Evolutionary conservation across 2,888 invertebrate genomes (phyloP), one percentile per base, ranked within the genome.

Genomic region (Pediacus dermestoides): DNA sequence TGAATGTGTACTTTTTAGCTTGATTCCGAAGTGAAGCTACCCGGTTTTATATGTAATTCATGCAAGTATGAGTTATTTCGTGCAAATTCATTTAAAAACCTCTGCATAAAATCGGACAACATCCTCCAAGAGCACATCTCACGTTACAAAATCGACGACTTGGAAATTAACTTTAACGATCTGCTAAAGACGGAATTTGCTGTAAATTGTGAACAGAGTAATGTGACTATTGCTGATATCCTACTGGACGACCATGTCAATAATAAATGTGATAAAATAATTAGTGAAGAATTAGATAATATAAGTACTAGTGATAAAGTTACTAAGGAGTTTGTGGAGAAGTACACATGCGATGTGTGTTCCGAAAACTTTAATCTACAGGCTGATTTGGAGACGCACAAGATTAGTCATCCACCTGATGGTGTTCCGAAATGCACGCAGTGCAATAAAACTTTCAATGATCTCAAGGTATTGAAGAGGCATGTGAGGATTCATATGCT

Each of bases 401-500:
- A 53, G 44, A 58, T 60, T 13, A 48, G 58, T 4, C 65, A 65
- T 50, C 59, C 58, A 2, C 39, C 39, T 16, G 55, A 58, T 40
- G 50, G 53, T 21, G 39, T 45, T 8, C 51, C 59, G 7, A 37
- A 52, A 23, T 65, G 65, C 45, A 59, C 57, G 3, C 31, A 60
- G 26, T 65, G 65, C 30, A 46, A 53, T 16, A 65, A 65, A 49
- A 31, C 45, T 14, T 65, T 60, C 48, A 42, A 45, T n/a, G 53
- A 59, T 48, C 36, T 61, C 16, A 62, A 60, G 46, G 55, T 59
- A 15, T 47, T 65, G 32, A 58, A 52, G 38, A 46, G 64, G 25
- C 65, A 65, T 38, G 55, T 64, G 21, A 46, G 58, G 8, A 64
- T 56, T 15, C 65, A 65, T 37, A 54, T 65, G 51, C 46, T 53